Base-by-base conservation (phyloP, 1,140 invertebrate genomes). In the Diorhabda carinulata region DNA sequence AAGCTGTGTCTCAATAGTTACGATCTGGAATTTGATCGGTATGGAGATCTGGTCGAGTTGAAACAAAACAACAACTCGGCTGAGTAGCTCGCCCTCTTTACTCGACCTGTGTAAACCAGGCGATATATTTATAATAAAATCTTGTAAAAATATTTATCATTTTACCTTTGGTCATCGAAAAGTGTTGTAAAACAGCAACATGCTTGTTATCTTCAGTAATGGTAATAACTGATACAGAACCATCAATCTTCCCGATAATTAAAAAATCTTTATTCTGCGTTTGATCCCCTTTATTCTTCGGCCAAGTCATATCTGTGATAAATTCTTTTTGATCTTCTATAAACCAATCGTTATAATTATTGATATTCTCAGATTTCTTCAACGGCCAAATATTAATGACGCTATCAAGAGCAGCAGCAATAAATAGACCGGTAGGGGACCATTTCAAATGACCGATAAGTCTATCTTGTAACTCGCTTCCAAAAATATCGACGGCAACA, bases 311-410 rank as follows among this genome's bases (percentile, higher is more conserved):
- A 9, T 80, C 81, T 5, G 86, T 87, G 63, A 87, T 83, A 80
- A 82, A 82, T 73, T 76, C 82, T 65, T 77, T 79, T 76, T 85
- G 79, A 62, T 79, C 76, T 68, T 82, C 78, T 62, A 83, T 82
- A 60, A 79, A 78, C 74, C 78, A 83, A 57, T 81, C 74, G 47
- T 71, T 47, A 41, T 72, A 73, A 56, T 67, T 70, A 9, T 67
- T 57, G 2, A 58, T 67, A 8, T 70, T 64, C 43, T 73, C 72
- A 5, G 64, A 56, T 44, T 66, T 64, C 43, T 69, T 72, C n/a
- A 78, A 68, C 5, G 72, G 72, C 86, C 86, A 88, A 44, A 89
- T 84, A 76, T 89, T 89, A 70, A 89, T 70, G 61, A 85, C 82
- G 71, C 84, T 85, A 58, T 87, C 85, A 80, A 87, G 84, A 3